phyloP scores from a whole-genome alignment of 2,113 vertebrate species.

The Xiphophorus maculatus region DNA sequence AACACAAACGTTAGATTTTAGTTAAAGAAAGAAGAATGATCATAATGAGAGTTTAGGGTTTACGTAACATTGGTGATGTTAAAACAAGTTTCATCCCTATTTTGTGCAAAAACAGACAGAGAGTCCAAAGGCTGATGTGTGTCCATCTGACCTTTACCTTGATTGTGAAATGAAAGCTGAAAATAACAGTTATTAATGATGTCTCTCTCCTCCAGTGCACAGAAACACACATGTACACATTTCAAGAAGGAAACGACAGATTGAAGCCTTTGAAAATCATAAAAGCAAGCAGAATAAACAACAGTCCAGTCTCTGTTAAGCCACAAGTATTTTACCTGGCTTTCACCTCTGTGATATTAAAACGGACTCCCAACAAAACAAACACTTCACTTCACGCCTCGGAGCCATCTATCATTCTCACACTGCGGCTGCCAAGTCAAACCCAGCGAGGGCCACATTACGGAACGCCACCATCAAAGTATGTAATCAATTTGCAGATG shows the following conservation, averaged over 20 bases:
- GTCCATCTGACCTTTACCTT: conserved; percentile 30
- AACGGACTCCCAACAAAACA: conserved; percentile 70
- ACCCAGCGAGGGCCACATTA: conserved; percentile 21
- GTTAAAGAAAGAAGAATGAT: not conserved
- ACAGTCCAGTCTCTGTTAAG: conserved; percentile 15
- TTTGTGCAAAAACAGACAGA: conserved; percentile 20
- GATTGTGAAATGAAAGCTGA: conserved; percentile 21
- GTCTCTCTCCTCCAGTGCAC: conserved; percentile 10
- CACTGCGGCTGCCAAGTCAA: conserved; percentile 67
- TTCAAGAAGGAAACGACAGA: conserved; percentile 44
- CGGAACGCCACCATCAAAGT: conserved; percentile 52
- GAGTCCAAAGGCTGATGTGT: conserved; percentile 31
- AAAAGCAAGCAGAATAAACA: conserved; percentile 61
- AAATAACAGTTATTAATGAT: conserved; percentile 41
- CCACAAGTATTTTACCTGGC: conserved; percentile 66
- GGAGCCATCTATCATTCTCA: conserved; percentile 65
- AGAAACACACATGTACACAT: conserved; percentile 30
- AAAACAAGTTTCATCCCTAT: conserved; percentile 36
- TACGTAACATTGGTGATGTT: not conserved
- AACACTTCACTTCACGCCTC: conserved; percentile 65
- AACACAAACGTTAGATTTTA: conserved; percentile 16
- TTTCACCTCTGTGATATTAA: conserved; percentile 48
- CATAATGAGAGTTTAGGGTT: not conserved
- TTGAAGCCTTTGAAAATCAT: conserved; percentile 49
- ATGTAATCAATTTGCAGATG: conserved; percentile 60